Evolutionary conservation across 1,140 invertebrate species (phyloP).

Genomic region (Atta colombica): DNA sequence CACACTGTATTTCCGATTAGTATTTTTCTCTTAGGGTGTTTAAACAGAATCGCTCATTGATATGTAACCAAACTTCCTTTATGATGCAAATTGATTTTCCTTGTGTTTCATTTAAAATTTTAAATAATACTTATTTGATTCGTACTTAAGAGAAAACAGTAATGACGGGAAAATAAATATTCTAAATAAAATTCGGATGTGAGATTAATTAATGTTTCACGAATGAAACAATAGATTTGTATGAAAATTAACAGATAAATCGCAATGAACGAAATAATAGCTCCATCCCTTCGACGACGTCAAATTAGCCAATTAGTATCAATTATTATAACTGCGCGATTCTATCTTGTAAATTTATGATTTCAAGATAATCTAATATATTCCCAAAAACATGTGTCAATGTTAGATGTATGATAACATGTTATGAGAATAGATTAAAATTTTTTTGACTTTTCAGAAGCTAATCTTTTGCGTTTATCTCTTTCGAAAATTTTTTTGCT

Average conservation of each 20-base stretch:
- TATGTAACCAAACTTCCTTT: background rate
- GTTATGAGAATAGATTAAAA: background rate
- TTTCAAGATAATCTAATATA: background rate
- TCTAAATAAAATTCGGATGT: background rate
- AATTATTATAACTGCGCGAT: slow-evolving; percentile 15
- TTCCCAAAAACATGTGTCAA: background rate
- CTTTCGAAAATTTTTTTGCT: slow-evolving; percentile 8
- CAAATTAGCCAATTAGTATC: slow-evolving; percentile 31
- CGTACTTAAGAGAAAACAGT: background rate
- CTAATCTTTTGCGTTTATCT: background rate
- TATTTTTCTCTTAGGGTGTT: slow-evolving; percentile 23
- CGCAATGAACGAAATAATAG: slow-evolving; percentile 1
- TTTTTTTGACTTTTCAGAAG: background rate
- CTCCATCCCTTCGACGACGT: background rate
- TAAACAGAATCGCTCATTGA: slow-evolving; percentile 10
- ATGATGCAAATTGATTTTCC: background rate
- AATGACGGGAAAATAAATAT: background rate
- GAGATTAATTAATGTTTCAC: background rate
- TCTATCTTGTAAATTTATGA: slow-evolving; percentile 11
- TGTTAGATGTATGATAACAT: background rate
- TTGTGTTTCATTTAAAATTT: background rate
- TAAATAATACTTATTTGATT: slow-evolving; percentile 1
- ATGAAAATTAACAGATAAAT: slow-evolving; percentile 51
- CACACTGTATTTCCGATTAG: slow-evolving; percentile 10
- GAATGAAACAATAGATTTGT: background rate